Percentiles rank a stretch among this genome's conserved stretches.
Evolutionary conservation across 2,888 invertebrate species (phyloP).

Genomic region (Anoplius nigerrimus): DNA sequence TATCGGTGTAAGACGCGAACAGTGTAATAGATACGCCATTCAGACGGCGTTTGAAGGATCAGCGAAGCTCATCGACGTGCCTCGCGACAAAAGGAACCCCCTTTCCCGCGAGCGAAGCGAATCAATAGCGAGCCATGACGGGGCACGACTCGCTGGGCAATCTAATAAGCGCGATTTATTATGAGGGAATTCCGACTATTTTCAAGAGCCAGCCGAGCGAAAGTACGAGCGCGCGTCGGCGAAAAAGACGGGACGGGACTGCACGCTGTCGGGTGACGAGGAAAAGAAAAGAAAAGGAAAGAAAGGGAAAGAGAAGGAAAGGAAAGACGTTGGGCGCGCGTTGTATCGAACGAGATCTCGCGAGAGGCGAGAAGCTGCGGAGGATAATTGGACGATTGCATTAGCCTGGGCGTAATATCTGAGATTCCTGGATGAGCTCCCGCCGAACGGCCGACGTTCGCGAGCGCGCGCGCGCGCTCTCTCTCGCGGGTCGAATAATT

Average conservation of each 20-base stretch:
- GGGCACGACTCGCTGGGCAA: too few species aligned
- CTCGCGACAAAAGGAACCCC: too few species aligned
- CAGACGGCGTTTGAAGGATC: too few species aligned
- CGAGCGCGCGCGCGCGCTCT: too few species aligned
- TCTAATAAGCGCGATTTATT: conserved; percentile 40
- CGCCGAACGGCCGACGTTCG: background rate
- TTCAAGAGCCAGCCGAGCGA: conserved; percentile 14
- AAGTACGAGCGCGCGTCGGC: conserved; percentile 2
- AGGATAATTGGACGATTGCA: background rate
- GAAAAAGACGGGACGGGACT: conserved; percentile 6
- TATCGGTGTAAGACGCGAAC: too few species aligned
- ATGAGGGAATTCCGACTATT: conserved; percentile 21
- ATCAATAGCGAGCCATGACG: too few species aligned
- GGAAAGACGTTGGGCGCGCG: background rate
- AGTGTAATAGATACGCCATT: too few species aligned
- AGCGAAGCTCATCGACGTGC: too few species aligned
- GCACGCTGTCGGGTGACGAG: background rate
- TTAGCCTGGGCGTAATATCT: conserved; percentile 18
- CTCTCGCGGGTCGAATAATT: conserved; percentile 12
- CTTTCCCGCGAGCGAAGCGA: too few species aligned
- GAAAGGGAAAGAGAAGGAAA: background rate
- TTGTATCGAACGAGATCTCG: background rate
- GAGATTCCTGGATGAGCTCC: conserved; percentile 2
- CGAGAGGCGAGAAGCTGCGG: background rate
- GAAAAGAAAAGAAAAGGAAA: background rate